These are phyloP conservation scores for Chrosomus eos DNA, from an alignment of 2,797 vertebrate species.

Conservation along the genomic window DNA sequence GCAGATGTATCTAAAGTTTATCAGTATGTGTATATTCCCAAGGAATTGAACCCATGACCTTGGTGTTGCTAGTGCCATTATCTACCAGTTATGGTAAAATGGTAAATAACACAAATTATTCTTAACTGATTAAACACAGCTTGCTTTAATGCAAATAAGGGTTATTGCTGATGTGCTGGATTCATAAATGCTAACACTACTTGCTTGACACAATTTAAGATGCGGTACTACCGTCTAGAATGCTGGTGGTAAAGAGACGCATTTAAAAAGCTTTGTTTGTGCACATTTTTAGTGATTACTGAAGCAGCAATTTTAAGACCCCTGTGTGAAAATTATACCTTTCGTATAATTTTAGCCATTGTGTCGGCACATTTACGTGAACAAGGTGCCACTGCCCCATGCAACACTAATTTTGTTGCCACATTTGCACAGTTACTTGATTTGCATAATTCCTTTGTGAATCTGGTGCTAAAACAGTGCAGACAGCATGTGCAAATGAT, in stretches of 20 bases:
- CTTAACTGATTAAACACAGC: not conserved
- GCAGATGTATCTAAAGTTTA: not conserved
- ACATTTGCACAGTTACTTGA: not conserved
- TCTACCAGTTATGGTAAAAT: not conserved
- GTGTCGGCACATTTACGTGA: not conserved
- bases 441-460: slow-evolving; percentile 32
- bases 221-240: not conserved
- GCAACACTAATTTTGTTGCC: slow-evolving; percentile 21
- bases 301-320: not conserved
- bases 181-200: not conserved
- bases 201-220: not conserved
- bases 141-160: no score
- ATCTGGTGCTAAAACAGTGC: slow-evolving; percentile 15
- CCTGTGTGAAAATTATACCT: not conserved
- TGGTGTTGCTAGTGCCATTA: not conserved
- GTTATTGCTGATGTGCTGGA: not conserved
- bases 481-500: slow-evolving; percentile 30
- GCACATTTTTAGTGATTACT: not conserved
- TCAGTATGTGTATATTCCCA: not conserved
- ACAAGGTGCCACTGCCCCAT: not conserved
- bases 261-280: not conserved
- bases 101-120: not conserved
- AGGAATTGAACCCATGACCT: not conserved
- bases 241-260: not conserved
- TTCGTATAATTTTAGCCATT: not conserved